These are phyloP conservation scores for Pseudochirops cupreus DNA, from an alignment of 2,797 vertebrate species.

Conservation along the genomic window DNA sequence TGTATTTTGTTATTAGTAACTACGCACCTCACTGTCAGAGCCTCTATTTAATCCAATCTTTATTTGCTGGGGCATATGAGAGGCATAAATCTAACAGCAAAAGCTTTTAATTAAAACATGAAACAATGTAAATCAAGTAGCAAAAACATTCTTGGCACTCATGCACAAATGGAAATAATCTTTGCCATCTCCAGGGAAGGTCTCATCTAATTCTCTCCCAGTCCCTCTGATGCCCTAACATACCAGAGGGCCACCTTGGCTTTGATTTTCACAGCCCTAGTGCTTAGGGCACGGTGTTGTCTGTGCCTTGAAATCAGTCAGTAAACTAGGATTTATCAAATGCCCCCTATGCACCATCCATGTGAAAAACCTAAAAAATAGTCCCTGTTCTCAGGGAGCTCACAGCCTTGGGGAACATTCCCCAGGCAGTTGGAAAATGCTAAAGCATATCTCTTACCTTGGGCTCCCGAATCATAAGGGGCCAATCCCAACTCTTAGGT, in stretches of 20 bases:
- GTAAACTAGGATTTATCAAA: background rate
- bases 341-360: background rate
- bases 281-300: background rate
- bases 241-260: background rate
- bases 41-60: background rate
- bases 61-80: background rate
- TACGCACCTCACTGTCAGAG: background rate
- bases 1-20: slow-evolving; percentile 1
- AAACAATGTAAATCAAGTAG: background rate
- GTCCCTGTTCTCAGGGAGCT: background rate
- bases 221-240: background rate
- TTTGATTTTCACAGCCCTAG: background rate
- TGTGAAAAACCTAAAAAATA: background rate
- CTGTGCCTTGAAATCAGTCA: background rate
- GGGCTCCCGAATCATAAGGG: background rate
- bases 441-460: background rate
- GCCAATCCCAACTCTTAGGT: background rate
- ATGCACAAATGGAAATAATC: background rate
- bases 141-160: background rate
- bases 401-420: background rate
- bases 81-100: background rate
- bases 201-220: background rate
- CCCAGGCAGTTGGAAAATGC: background rate
- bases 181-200: background rate
- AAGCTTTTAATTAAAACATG: background rate